Percentiles rank a stretch among this genome's conserved stretches.
Evolutionary conservation across 1,140 invertebrate genomes (phyloP).

Genomic region (Lepidurus arcticus): DNA sequence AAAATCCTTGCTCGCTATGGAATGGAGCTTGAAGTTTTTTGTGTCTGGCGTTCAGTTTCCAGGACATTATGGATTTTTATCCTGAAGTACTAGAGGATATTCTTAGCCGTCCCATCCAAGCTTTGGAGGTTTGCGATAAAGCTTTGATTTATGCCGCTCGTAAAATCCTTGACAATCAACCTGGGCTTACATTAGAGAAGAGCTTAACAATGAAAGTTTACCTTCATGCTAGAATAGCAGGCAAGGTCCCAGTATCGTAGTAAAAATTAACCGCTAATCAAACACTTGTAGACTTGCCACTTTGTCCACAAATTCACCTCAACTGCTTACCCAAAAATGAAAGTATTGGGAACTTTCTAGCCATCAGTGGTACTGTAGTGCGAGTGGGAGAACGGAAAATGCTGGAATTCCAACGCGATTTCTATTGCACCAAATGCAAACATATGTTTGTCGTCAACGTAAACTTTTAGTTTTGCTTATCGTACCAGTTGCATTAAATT

Average conservation of each 20-base stretch:
- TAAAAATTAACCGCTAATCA: neutral
- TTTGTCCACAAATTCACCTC: conserved; percentile 54
- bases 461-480: conserved; percentile 25
- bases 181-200: neutral
- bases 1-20: neutral
- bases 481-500: neutral
- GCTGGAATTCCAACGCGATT: conserved; percentile 66
- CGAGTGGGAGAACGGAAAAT: conserved; percentile 67
- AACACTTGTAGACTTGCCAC: conserved; percentile 49
- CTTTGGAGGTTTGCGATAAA: neutral
- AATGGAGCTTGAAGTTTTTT: neutral
- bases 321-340: conserved; percentile 58
- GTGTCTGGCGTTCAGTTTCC: neutral
- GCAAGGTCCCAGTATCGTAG: neutral
- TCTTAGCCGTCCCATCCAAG: neutral
- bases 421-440: conserved; percentile 72
- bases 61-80: conserved; percentile 1
- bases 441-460: conserved; percentile 59
- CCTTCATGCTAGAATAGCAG: neutral
- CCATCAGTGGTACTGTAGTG: conserved; percentile 63
- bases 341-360: conserved; percentile 60
- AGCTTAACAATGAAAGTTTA: conserved; percentile 6
- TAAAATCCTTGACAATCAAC: neutral
- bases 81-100: neutral
- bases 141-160: conserved; percentile 5